Percentiles rank a stretch among this genome's conserved stretches.
These are phyloP conservation scores for Lacanobia oleracea DNA, from an alignment of 2,888 invertebrate genomes.

Conservation along the genomic window DNA sequence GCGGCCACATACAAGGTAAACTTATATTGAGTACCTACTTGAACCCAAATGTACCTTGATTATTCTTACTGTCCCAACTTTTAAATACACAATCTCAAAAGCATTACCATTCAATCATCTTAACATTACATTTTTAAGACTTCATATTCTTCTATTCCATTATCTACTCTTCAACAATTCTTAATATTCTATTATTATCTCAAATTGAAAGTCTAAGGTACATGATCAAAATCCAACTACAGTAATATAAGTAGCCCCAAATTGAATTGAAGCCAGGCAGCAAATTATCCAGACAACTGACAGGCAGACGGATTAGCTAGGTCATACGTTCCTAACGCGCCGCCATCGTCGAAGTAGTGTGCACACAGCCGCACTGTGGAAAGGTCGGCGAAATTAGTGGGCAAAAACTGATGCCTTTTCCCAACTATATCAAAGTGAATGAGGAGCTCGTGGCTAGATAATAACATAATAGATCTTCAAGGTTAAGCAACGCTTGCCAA, in stretches of 20 bases:
- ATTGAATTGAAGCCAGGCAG: conserved; percentile 56
- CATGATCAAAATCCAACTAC: conserved; percentile 33
- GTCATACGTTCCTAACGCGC: conserved; percentile 51
- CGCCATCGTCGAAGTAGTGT: conserved; percentile 12
- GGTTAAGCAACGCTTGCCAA: no score
- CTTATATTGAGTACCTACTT: background rate
- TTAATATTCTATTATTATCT: conserved; percentile 1
- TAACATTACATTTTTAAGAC: background rate
- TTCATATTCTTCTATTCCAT: conserved; percentile 1
- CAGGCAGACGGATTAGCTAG: conserved; percentile 47
- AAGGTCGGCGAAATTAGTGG: background rate
- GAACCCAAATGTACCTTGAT: background rate
- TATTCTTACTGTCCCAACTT: no score
- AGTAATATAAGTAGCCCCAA: conserved; percentile 34
- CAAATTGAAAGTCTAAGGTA: background rate
- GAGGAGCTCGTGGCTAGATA: no score
- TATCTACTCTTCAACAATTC: background rate
- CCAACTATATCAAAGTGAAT: background rate
- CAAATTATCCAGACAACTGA: conserved; percentile 58
- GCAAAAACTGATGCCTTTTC: conserved; percentile 15
- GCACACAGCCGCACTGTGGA: conserved; percentile 35
- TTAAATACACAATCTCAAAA: background rate
- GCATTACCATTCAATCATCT: background rate
- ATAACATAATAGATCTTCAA: no score
- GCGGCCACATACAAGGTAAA: background rate